phyloP scores from a whole-genome alignment of 2,888 invertebrate species.

The Sphaerolaimus hirsutus region DNA sequence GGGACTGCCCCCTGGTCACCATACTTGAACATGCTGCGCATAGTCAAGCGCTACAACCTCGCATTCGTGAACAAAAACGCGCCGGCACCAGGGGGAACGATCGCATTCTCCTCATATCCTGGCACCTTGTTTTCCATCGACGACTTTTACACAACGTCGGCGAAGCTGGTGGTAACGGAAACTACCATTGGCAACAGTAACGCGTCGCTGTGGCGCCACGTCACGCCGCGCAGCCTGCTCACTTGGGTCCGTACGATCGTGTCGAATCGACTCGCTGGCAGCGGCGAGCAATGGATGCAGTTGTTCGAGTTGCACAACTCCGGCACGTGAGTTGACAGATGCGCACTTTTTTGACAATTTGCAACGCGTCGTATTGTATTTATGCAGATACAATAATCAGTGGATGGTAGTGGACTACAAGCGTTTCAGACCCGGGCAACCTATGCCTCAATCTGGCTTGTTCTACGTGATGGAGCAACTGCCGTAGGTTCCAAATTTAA shows the following conservation, averaged over 20 bases:
- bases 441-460: constrained; percentile 29
- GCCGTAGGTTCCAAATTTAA: constrained; percentile 25
- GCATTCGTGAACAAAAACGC: constrained; percentile 31
- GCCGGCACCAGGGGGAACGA: not conserved
- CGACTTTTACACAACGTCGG: constrained; percentile 17
- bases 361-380: not conserved
- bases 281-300: constrained; percentile 51
- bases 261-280: constrained; percentile 59
- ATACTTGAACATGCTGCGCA: constrained; percentile 53
- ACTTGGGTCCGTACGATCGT: constrained; percentile 49
- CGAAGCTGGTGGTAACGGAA: constrained; percentile 39
- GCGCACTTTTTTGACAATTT: not conserved
- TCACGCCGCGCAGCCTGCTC: constrained; percentile 38
- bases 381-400: constrained; percentile 46
- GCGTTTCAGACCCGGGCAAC: constrained; percentile 34
- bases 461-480: constrained; percentile 53
- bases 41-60: constrained; percentile 59
- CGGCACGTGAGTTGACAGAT: constrained; percentile 38
- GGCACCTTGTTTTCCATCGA: constrained; percentile 18
- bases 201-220: constrained; percentile 41
- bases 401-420: constrained; percentile 58
- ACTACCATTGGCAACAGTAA: constrained; percentile 54
- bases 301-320: constrained; percentile 46
- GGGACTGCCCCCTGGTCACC: constrained; percentile 59
- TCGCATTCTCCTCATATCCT: constrained; percentile 10